Evolutionary conservation across 1,140 invertebrate species (phyloP).

Genomic region (Solenopsis invicta): DNA sequence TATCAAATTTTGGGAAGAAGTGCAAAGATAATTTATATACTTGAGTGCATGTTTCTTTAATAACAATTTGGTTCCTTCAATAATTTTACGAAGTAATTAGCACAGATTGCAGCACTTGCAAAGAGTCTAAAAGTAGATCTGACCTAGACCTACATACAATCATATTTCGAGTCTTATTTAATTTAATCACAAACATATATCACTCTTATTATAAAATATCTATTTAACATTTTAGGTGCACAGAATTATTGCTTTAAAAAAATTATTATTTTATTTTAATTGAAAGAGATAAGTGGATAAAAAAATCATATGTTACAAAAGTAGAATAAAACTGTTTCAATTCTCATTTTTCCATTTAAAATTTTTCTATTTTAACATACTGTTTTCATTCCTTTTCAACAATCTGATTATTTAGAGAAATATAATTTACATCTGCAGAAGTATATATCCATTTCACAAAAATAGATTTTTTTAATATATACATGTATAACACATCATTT

Average conservation of each 20-base stretch:
- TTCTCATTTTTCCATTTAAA: neutral
- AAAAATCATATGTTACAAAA: constrained; percentile 13
- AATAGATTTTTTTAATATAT: neutral
- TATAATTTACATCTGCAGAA: neutral
- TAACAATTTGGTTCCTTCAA: neutral
- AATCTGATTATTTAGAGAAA: neutral
- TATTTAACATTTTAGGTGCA: constrained; percentile 32
- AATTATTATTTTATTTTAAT: constrained; percentile 1
- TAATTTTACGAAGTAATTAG: neutral
- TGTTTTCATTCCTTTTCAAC: neutral
- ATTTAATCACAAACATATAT: constrained; percentile 2
- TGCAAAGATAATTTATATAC: neutral
- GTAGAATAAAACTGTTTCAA: neutral
- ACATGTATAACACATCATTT: neutral
- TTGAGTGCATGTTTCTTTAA: neutral
- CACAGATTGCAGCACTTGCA: constrained; percentile 3
- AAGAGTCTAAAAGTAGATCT: constrained; percentile 36
- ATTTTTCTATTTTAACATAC: neutral
- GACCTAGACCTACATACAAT: constrained; percentile 63
- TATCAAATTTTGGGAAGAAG: neutral
- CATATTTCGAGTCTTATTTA: constrained; percentile 32
- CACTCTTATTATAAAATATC: constrained; percentile 27
- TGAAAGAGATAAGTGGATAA: neutral
- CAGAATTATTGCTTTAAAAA: constrained; percentile 12
- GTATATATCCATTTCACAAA: neutral